Percentiles rank a stretch among this genome's conserved stretches.
Conservation (phyloP, 2,113 vertebrate genomes). For the Salminus brasiliensis region DNA sequence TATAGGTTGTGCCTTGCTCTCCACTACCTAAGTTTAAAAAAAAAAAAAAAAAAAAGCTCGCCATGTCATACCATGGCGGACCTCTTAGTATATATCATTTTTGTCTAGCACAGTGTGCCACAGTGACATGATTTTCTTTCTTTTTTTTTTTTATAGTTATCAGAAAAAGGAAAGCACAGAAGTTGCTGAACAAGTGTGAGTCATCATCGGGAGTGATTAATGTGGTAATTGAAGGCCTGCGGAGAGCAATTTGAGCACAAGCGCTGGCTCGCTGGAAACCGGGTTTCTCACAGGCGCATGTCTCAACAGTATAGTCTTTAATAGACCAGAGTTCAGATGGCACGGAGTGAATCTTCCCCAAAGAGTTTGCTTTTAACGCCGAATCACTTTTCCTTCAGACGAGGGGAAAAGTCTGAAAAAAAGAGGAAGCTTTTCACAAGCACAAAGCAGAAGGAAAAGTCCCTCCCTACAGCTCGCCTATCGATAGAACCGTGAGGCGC, state of each 20-base stretch:
- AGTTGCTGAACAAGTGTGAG: conserved; percentile 13
- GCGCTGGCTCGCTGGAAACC: not conserved
- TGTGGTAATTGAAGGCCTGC: conserved; percentile 50
- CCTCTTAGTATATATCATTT: not conserved
- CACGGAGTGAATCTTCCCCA: conserved; percentile 17
- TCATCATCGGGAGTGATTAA: conserved; percentile 44
- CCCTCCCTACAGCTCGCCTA: not conserved
- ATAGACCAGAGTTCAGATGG: conserved; percentile 10
- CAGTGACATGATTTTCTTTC: too few relatives aligned
- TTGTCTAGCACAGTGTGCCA: not conserved
- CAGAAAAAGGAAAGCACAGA: not conserved
- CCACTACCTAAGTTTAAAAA: too few relatives aligned
- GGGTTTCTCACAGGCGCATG: not conserved
- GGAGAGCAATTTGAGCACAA: conserved; percentile 42
- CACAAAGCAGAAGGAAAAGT: not conserved
- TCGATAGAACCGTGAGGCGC: not conserved
- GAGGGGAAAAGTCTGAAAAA: not conserved
- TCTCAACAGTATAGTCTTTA: not conserved
- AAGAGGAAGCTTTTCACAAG: not conserved
- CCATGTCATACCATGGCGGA: too few relatives aligned
- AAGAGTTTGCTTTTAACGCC: conserved; percentile 20
- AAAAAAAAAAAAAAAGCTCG: too few relatives aligned
- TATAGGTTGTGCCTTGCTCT: too few relatives aligned
- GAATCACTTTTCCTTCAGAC: not conserved
- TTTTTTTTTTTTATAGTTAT: not conserved